These are phyloP conservation scores for Nycticorax nycticorax DNA, from an alignment of 2,113 vertebrate genomes.

Conservation along the genomic window DNA sequence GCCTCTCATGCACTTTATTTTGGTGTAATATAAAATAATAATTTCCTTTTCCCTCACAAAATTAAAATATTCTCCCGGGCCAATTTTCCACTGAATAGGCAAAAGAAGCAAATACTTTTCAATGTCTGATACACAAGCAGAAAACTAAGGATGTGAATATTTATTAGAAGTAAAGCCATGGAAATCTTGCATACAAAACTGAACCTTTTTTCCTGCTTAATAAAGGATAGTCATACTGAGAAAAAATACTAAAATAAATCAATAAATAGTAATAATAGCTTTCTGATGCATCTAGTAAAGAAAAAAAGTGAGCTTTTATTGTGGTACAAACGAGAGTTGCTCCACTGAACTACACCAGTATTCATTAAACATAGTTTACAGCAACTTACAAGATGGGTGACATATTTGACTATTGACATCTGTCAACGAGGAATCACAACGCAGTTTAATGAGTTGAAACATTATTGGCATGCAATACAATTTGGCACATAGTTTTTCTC, in stretches of 20 bases:
- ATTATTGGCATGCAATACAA: background rate
- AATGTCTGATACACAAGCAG: background rate
- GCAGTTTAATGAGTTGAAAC: background rate
- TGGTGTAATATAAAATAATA: background rate
- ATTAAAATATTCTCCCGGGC: background rate
- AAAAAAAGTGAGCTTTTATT: background rate
- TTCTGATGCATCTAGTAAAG: background rate
- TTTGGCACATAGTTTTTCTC: background rate
- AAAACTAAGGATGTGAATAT: background rate
- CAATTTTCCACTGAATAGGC: background rate
- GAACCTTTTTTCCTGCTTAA: background rate
- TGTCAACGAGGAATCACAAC: background rate
- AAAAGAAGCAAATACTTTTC: background rate
- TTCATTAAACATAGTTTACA: background rate
- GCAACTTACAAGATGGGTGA: background rate
- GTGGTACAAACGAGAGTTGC: background rate
- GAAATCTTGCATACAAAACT: background rate
- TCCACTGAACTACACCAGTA: background rate
- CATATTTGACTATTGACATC: background rate
- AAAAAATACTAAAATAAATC: background rate
- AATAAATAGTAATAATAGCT: background rate
- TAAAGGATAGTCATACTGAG: background rate
- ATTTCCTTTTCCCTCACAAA: background rate
- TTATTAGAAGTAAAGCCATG: background rate
- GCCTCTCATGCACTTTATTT: background rate